phyloP scores from a whole-genome alignment of 2,113 vertebrate species.

The Telmatochromis brichardi region DNA sequence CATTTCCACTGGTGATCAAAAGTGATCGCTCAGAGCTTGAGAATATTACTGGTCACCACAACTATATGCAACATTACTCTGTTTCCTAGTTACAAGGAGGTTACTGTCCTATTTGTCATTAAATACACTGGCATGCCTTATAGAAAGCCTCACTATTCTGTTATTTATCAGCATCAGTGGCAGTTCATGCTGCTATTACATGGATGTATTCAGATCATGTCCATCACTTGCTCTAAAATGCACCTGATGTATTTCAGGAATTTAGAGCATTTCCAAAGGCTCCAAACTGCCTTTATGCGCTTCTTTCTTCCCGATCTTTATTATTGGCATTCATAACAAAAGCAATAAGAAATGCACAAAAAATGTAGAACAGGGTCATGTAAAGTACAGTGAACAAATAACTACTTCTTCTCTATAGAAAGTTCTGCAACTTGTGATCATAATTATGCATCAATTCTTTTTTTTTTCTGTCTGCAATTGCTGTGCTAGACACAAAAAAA shows the following conservation, averaged over 20 bases:
- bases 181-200: background rate
- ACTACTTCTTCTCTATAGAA: background rate
- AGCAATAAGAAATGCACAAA: background rate
- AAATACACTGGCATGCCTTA: background rate
- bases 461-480: background rate
- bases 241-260: background rate
- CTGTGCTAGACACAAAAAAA: background rate
- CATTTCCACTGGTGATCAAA: background rate
- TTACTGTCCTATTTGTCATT: background rate
- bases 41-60: background rate
- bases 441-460: background rate
- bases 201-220: background rate
- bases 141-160: background rate
- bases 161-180: background rate
- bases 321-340: background rate
- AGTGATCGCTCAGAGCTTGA: background rate
- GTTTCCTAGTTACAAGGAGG: background rate
- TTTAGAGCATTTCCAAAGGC: background rate
- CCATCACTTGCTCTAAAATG: background rate
- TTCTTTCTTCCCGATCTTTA: background rate
- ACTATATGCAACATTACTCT: background rate
- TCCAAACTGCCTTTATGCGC: background rate
- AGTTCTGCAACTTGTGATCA: background rate
- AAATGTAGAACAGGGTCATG: background rate
- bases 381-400: background rate